Base-by-base conservation (phyloP, 2,888 invertebrate genomes). In the Empis stercorea region DNA sequence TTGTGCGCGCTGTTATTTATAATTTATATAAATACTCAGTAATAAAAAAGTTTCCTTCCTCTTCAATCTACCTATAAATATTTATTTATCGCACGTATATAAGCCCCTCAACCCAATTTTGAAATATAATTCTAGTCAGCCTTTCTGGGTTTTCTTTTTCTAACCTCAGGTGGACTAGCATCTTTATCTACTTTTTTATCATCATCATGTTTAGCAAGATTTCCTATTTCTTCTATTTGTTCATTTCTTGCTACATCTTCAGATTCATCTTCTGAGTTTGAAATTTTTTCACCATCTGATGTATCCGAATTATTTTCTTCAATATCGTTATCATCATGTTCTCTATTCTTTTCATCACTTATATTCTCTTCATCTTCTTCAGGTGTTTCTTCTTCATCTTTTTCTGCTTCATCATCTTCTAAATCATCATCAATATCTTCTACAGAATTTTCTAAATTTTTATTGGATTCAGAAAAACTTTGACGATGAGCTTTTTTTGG, bases 401-500 rank as follows among this genome's bases (percentile, higher is more conserved):
- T 65, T 39, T 66, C 61, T 23, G 63, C 64, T 47, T 64, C 61
- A 20, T 61, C 60, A 15, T 51, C 46, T 14, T 60, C 61, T 34
- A 66, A 54, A 47, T 64, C 66, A 41, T 66, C 68, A 11, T 61
- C 51, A 15, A 50, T 45, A 6, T 57, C 61, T 43, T 17, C 66
- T 58, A 27, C 56, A 44, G 58, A 55, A 57, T 66, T 60, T 27
- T 58, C 57, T 7, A 56, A 51, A 44, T 56, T 55, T 32, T 66
- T 66, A 51, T 65, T 64, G 2, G 59, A 58, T 49, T 67, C 62
- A 3, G 64, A 64, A 52, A 68, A 68, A 47, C 64, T 66, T 57
- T 66, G 68, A 41, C 68, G 62, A 59, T 68, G 60, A 51, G 67
- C 27, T 45, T 76, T 74, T 63, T 81, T 82, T 30, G 85, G 85